Evolutionary conservation across 2,888 invertebrate genomes (phyloP).

Genomic region (Exocentrus adspersus): DNA sequence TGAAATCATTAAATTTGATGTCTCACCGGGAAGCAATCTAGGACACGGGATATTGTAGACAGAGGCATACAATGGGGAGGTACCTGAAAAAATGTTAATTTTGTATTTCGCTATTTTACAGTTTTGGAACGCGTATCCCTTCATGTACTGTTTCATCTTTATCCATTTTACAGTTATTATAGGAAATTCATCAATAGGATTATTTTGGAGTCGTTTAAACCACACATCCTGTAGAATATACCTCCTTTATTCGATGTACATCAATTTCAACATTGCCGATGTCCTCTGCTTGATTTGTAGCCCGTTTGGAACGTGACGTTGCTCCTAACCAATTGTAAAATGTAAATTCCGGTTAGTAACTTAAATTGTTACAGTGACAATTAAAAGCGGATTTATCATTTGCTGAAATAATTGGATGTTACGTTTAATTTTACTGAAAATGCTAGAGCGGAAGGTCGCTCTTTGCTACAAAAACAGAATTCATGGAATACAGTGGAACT

Average conservation of each 20-base stretch:
- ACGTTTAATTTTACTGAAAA: conserved; percentile 2
- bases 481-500: no score
- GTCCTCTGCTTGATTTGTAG: conserved; percentile 15
- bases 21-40: no score
- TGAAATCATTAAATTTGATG: no score
- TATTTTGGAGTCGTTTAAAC: not conserved
- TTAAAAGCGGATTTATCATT: conserved; percentile 23
- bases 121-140: no score
- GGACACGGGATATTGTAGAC: no score
- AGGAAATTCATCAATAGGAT: no score
- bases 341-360: conserved; percentile 22
- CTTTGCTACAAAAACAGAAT: no score
- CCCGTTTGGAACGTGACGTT: conserved; percentile 16
- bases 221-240: not conserved
- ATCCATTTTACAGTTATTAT: no score
- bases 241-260: not conserved
- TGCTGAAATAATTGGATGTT: conserved; percentile 7
- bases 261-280: conserved; percentile 16
- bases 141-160: no score
- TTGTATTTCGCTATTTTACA: no score
- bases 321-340: conserved; percentile 16
- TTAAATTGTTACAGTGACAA: conserved; percentile 25
- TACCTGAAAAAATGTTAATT: no score
- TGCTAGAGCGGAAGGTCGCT: not conserved
- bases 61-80: no score